Percentiles rank a stretch among this genome's conserved stretches.
These are phyloP conservation scores for Coregonus suidteri DNA, from an alignment of 2,797 vertebrate species.

Conservation along the genomic window DNA sequence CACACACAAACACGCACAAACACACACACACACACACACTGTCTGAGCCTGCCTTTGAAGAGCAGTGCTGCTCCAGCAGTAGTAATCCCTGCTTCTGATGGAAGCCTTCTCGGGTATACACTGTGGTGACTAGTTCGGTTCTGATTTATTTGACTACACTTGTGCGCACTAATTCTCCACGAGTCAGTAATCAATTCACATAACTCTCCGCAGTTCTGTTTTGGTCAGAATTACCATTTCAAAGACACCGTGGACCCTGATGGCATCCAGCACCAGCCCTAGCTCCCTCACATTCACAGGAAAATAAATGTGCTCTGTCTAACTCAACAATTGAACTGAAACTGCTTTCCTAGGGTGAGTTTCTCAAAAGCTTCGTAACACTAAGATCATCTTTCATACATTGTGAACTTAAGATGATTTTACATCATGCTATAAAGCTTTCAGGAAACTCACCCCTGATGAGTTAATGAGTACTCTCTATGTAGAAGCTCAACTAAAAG, in stretches of 20 bases:
- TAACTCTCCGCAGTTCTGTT: background rate
- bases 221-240: background rate
- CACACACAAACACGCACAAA: background rate
- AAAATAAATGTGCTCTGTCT: background rate
- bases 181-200: background rate
- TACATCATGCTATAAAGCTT: background rate
- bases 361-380: no score
- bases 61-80: conserved; percentile 20
- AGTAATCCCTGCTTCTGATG: conserved; percentile 5
- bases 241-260: background rate
- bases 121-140: conserved; percentile 14
- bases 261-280: background rate
- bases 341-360: no score
- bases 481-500: background rate
- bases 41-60: conserved; percentile 7
- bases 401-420: no score
- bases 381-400: background rate
- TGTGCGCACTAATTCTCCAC: conserved; percentile 1
- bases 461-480: background rate
- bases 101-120: conserved; percentile 16
- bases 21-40: background rate
- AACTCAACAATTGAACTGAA: background rate
- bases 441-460: background rate
- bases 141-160: conserved; percentile 9
- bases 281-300: background rate